These are phyloP conservation scores for Oxystoma pomonae DNA, from an alignment of 2,888 invertebrate species.

Conservation along the genomic window DNA sequence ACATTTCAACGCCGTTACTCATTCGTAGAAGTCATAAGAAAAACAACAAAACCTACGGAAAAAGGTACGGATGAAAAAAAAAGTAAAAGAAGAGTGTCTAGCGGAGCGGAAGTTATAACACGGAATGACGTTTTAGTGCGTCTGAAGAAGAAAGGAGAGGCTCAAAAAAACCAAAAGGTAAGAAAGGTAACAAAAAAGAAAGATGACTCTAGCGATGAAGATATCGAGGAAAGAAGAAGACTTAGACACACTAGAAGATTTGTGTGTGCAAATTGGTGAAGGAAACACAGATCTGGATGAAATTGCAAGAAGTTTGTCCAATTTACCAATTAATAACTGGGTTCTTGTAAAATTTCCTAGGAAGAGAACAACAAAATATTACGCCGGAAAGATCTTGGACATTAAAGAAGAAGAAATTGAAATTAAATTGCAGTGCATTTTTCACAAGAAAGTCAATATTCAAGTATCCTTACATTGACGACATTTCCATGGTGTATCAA, in stretches of 20 bases:
- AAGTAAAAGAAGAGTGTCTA: neutral
- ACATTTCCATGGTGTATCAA: neutral
- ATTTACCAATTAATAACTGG: too few relatives aligned
- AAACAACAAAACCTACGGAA: neutral
- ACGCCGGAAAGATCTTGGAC: conserved; percentile 2
- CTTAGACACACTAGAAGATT: too few relatives aligned
- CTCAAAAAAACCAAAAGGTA: neutral
- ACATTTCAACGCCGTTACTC: too few relatives aligned
- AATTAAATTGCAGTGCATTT: neutral
- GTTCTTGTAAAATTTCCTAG: conserved; percentile 8
- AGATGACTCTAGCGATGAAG: neutral
- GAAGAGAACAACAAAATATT: conserved; percentile 6
- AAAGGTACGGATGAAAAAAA: neutral
- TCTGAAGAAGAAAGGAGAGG: neutral
- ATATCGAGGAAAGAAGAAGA: neutral
- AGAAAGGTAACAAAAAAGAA: neutral
- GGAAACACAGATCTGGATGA: too few relatives aligned
- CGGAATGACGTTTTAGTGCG: neutral
- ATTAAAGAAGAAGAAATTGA: neutral
- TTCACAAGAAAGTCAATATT: neutral
- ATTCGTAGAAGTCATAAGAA: too few relatives aligned
- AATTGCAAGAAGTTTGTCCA: too few relatives aligned
- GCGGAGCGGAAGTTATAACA: neutral
- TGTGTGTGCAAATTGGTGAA: too few relatives aligned
- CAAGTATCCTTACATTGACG: neutral